phyloP scores from a whole-genome alignment of 2,113 vertebrate genomes.

The Hiodon alosoides region DNA sequence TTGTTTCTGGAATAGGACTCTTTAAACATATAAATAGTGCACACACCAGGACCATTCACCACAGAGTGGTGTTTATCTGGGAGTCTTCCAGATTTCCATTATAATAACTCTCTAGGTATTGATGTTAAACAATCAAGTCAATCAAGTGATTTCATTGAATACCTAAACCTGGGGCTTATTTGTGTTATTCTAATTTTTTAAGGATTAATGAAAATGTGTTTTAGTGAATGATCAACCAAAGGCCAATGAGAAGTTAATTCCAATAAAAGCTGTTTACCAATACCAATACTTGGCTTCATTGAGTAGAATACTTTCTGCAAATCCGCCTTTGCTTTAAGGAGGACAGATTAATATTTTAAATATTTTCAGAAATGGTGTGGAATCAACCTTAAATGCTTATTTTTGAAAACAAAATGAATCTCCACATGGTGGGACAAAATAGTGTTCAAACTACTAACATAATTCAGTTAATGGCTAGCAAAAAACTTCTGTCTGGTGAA shows the following conservation, averaged over 20 bases:
- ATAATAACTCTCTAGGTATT: constrained; percentile 59
- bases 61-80: constrained; percentile 53
- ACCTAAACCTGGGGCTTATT: constrained; percentile 62
- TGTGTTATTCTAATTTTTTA: constrained; percentile 61
- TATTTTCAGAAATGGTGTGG: constrained; percentile 46
- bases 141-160: constrained; percentile 58
- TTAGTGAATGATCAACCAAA: constrained; percentile 49
- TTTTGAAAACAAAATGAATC: constrained; percentile 8
- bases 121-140: constrained; percentile 66
- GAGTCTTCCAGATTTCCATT: constrained; percentile 63
- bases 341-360: constrained; percentile 33
- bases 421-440: not conserved
- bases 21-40: constrained; percentile 53
- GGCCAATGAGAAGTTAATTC: constrained; percentile 55
- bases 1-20: constrained; percentile 46
- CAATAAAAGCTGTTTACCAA: constrained; percentile 53
- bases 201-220: constrained; percentile 64
- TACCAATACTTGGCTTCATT: constrained; percentile 53
- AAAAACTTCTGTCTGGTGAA: no score
- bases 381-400: constrained; percentile 18
- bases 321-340: constrained; percentile 53
- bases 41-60: constrained; percentile 59
- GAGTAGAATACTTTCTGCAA: constrained; percentile 52
- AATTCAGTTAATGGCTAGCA: not conserved
- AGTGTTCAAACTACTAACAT: not conserved